Percentiles rank a stretch among this genome's conserved stretches.
These are phyloP conservation scores for Lophius piscatorius DNA, from an alignment of 2,113 vertebrate genomes.

Conservation along the genomic window DNA sequence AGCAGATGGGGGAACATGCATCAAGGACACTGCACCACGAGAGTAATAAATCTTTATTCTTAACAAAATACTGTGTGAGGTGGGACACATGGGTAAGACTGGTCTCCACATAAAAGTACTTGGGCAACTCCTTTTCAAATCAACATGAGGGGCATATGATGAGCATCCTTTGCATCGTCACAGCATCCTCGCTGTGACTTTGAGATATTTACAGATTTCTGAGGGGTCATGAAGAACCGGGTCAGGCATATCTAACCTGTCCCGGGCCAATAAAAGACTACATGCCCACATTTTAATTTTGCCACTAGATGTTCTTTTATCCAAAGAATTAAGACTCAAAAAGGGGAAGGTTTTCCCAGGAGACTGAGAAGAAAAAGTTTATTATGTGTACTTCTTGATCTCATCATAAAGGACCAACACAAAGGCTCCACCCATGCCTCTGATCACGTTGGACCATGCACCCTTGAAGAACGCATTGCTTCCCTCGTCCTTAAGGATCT, in stretches of 20 bases:
- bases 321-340: constrained; percentile 80
- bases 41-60: constrained; percentile 72
- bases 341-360: constrained; percentile 58
- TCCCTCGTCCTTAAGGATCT: constrained; percentile 95
- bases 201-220: constrained; percentile 68
- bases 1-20: no score
- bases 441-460: constrained; percentile 97
- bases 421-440: constrained; percentile 98
- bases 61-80: constrained; percentile 73
- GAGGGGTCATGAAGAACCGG: constrained; percentile 33
- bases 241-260: no score
- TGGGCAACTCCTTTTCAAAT: constrained; percentile 34
- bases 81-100: constrained; percentile 50
- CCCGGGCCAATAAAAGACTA: no score
- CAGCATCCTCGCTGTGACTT: constrained; percentile 19
- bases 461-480: constrained; percentile 96
- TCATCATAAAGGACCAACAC: constrained; percentile 98
- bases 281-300: constrained; percentile 67
- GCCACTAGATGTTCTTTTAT: constrained; percentile 78
- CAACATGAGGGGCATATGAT: constrained; percentile 29
- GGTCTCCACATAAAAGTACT: constrained; percentile 61
- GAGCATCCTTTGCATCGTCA: constrained; percentile 15
- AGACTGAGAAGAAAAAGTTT: constrained; percentile 65
- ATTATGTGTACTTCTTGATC: constrained; percentile 91
- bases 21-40: constrained; percentile 15